These are phyloP conservation scores for Platysternon megacephalum DNA, from an alignment of 2,113 vertebrate species.

Conservation along the genomic window DNA sequence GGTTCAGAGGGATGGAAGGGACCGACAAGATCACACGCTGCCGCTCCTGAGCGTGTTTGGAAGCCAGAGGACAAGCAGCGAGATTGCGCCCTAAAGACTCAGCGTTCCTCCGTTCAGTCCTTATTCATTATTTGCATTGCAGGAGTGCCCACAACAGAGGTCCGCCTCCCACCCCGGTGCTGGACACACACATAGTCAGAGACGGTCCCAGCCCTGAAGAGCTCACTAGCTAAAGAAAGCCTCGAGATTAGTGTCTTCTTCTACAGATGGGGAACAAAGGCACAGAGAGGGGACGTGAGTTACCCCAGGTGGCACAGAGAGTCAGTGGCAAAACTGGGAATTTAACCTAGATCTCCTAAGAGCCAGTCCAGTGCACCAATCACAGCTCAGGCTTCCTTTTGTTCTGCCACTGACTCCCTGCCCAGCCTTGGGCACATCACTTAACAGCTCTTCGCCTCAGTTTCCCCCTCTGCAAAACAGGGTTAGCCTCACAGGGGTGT, in stretches of 20 bases:
- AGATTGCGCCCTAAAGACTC: background rate
- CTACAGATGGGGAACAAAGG: background rate
- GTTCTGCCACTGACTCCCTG: background rate
- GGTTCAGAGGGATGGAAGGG: background rate
- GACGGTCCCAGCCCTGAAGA: background rate
- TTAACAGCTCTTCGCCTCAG: background rate
- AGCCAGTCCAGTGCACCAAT: background rate
- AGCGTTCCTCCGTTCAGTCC: background rate
- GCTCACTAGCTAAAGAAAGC: background rate
- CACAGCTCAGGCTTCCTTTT: background rate
- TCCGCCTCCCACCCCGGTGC: background rate
- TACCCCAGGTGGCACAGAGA: background rate
- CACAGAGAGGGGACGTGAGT: background rate
- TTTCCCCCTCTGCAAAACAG: background rate
- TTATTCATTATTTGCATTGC: slow-evolving; percentile 18
- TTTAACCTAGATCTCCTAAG: background rate
- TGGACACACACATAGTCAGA: slow-evolving; percentile 35
- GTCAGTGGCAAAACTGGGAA: background rate
- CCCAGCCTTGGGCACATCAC: background rate
- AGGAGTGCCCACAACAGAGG: background rate
- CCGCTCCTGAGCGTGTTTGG: background rate
- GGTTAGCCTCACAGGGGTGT: background rate
- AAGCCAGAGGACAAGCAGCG: background rate
- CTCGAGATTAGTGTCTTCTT: background rate
- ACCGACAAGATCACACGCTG: background rate